A percentile compares a stretch with the other conserved stretches of the same genome.
These are phyloP conservation scores for Charanyca ferruginea DNA, from an alignment of 2,888 invertebrate species.

Conservation along the genomic window DNA sequence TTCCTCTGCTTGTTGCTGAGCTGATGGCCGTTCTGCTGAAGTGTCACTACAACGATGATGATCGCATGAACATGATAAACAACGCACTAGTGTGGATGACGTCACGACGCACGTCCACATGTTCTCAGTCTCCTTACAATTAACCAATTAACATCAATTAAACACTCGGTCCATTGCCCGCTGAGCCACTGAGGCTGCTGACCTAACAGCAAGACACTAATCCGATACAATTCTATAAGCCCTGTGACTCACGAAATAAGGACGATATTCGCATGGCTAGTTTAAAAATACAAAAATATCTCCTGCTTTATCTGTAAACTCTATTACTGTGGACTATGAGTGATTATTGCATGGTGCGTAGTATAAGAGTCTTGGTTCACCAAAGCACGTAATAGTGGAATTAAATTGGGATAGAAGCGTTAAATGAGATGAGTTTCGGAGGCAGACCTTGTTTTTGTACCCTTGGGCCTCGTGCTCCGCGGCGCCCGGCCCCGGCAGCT, in stretches of 20 bases:
- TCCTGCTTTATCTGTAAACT: background rate
- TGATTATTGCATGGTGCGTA: constrained; percentile 17
- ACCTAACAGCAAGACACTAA: constrained; percentile 54
- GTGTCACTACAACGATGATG: background rate
- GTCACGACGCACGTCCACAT: constrained; percentile 49
- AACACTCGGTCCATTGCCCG: constrained; percentile 60
- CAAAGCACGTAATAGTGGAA: constrained; percentile 76
- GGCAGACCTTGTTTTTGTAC: constrained; percentile 62
- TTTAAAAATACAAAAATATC: constrained; percentile 7
- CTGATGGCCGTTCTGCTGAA: constrained; percentile 1
- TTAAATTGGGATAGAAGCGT: constrained; percentile 78
- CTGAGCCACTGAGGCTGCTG: constrained; percentile 56
- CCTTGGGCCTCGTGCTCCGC: background rate
- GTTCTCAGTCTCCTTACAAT: constrained; percentile 78
- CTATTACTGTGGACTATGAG: constrained; percentile 13
- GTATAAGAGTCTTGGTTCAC: constrained; percentile 40
- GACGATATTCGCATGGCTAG: constrained; percentile 23
- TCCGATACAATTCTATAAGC: constrained; percentile 12
- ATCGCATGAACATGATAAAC: constrained; percentile 27
- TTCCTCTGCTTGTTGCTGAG: background rate
- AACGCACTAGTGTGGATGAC: constrained; percentile 40
- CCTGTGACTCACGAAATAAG: constrained; percentile 15
- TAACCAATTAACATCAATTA: constrained; percentile 86
- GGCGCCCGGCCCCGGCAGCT: constrained; percentile 22
- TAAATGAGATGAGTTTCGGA: constrained; percentile 77